Evolutionary conservation across 2,113 vertebrate genomes (phyloP).

Genomic region (Amphiprion percula): DNA sequence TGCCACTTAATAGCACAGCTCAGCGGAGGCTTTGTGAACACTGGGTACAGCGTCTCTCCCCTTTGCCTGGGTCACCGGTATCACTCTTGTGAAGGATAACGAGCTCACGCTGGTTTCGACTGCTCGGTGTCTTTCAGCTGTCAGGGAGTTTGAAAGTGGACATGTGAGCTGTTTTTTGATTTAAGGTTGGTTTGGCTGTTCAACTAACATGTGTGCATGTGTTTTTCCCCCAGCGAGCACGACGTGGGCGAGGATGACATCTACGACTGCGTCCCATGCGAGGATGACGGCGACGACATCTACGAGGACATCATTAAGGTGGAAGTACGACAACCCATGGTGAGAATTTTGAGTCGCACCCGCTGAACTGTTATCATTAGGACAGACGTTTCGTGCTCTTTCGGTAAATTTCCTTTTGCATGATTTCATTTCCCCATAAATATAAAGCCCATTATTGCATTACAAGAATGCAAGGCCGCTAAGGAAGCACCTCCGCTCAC

Average conservation of each 20-base stretch:
- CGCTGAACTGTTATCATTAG: background rate
- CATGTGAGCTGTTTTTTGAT: background rate
- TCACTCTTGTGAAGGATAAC: constrained; percentile 27
- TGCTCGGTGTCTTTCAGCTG: background rate
- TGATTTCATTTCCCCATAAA: constrained; percentile 13
- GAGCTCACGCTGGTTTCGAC: background rate
- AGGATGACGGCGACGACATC: constrained; percentile 96
- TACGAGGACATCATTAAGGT: constrained; percentile 99
- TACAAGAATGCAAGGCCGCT: constrained; percentile 11
- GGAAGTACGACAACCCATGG: constrained; percentile 98
- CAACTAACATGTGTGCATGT: constrained; percentile 4
- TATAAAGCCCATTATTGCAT: constrained; percentile 4
- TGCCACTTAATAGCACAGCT: constrained; percentile 38
- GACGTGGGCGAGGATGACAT: constrained; percentile 97
- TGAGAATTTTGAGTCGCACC: constrained; percentile 74
- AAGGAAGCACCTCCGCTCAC: constrained; percentile 19
- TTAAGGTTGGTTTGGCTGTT: background rate
- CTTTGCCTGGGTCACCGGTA: background rate
- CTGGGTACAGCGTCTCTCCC: background rate
- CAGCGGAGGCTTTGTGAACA: constrained; percentile 31
- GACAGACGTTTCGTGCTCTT: background rate
- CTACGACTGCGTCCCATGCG: constrained; percentile 97
- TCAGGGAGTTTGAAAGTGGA: constrained; percentile 5
- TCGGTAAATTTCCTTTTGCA: constrained; percentile 1
- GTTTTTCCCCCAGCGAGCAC: constrained; percentile 87